phyloP scores from a whole-genome alignment of 2,113 vertebrate species.

The Grantiella picta region DNA sequence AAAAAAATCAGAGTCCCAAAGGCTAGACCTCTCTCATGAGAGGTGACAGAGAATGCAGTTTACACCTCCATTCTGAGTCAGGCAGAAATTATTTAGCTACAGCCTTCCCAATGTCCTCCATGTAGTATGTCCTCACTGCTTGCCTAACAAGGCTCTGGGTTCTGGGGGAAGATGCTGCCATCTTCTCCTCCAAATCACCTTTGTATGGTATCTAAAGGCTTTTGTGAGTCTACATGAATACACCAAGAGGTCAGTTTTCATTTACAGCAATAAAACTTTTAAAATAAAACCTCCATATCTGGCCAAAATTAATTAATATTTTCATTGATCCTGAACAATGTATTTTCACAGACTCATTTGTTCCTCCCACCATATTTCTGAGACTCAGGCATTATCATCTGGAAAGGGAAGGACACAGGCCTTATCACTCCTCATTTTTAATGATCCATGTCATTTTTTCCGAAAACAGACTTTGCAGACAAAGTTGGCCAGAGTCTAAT shows the following conservation, averaged over 20 bases:
- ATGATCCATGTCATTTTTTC: not conserved
- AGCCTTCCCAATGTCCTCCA: not conserved
- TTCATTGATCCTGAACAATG: not conserved
- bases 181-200: not conserved
- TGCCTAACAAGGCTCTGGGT: not conserved
- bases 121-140: not conserved
- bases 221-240: not conserved
- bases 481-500: not conserved
- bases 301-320: not conserved
- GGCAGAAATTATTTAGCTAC: not conserved
- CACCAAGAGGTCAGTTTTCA: not conserved
- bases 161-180: not conserved
- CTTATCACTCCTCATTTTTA: not conserved
- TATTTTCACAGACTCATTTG: not conserved
- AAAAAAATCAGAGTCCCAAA: not conserved
- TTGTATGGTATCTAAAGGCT: not conserved
- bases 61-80: not conserved
- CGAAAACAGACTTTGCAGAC: not conserved
- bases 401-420: not conserved
- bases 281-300: not conserved
- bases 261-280: not conserved
- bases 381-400: not conserved
- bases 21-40: not conserved
- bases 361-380: not conserved
- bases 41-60: accelerated